Conservation (phyloP, 1,140 invertebrate genomes). For the Heliothis subflexa region DNA sequence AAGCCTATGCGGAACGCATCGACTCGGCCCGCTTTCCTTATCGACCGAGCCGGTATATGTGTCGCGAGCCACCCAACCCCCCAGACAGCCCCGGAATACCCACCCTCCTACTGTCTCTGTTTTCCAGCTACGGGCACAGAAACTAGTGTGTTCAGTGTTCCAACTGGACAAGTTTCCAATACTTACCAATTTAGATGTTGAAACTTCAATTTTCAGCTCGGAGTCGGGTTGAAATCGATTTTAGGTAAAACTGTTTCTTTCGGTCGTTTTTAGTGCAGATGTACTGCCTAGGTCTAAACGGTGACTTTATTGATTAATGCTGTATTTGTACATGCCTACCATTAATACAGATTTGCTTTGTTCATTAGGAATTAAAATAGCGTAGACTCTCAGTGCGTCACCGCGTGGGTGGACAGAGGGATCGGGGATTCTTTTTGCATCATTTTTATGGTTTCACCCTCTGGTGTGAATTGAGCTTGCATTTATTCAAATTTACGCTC, state of each 20-base stretch:
- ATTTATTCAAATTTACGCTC: conserved; percentile 55
- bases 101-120: conserved; percentile 58
- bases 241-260: background rate
- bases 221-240: conserved; percentile 4
- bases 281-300: conserved; percentile 11
- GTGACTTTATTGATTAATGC: conserved; percentile 20
- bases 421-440: conserved; percentile 50
- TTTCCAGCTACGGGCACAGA: conserved; percentile 45
- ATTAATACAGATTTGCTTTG: background rate
- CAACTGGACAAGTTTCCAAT: conserved; percentile 47
- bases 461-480: conserved; percentile 55
- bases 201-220: background rate
- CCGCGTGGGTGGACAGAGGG: conserved; percentile 3
- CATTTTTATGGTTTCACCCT: conserved; percentile 57
- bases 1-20: conserved; percentile 62
- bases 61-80: conserved; percentile 64
- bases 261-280: conserved; percentile 2
- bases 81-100: conserved; percentile 49
- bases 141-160: conserved; percentile 45
- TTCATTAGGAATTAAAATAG: background rate
- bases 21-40: conserved; percentile 66
- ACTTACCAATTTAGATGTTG: conserved; percentile 40
- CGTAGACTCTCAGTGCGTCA: background rate
- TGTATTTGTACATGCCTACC: background rate
- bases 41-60: conserved; percentile 75